phyloP scores from a whole-genome alignment of 2,113 vertebrate species.

The Cygnus buccinator region DNA sequence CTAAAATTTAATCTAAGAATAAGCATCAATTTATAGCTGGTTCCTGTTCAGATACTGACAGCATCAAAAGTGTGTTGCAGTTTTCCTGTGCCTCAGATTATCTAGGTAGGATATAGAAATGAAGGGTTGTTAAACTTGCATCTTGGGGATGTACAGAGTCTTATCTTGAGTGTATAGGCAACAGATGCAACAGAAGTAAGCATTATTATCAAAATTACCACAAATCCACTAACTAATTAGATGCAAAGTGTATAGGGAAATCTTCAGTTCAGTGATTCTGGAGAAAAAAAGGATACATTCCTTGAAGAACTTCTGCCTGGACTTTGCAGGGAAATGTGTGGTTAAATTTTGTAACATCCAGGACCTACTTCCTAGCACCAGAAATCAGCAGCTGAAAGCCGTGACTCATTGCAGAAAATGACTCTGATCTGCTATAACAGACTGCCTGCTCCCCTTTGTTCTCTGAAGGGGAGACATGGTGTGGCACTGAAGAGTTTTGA shows the following conservation, averaged over 20 bases:
- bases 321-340: background rate
- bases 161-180: background rate
- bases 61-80: background rate
- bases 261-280: background rate
- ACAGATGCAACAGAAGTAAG: background rate
- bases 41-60: background rate
- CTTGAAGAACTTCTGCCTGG: background rate
- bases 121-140: background rate
- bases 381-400: slow-evolving; percentile 3
- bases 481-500: background rate
- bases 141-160: background rate
- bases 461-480: background rate
- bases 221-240: background rate
- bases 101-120: background rate
- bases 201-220: background rate
- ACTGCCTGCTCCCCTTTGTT: background rate
- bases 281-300: background rate
- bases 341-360: background rate
- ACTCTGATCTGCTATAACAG: background rate
- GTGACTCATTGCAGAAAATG: background rate
- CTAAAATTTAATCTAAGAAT: background rate
- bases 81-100: background rate
- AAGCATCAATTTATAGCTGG: background rate
- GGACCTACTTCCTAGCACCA: background rate
- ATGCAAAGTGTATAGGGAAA: background rate